Conservation (phyloP, 2,888 invertebrate species). For the Ceriagrion tenellum region DNA sequence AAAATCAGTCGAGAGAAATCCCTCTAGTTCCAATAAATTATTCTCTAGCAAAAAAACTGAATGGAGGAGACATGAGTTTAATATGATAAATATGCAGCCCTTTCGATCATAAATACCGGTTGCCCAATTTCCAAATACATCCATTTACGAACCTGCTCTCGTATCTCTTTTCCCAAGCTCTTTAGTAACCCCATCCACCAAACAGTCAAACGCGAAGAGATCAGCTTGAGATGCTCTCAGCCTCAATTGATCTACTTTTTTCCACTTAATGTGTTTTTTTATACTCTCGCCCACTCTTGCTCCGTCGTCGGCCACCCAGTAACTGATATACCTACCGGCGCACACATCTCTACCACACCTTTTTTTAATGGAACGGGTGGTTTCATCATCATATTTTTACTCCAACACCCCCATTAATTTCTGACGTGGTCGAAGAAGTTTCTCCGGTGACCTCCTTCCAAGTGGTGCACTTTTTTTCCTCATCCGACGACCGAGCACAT, state of each 20-base stretch:
- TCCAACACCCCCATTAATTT: not conserved
- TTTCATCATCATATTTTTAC: conserved; percentile 36
- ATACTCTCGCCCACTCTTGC: not conserved
- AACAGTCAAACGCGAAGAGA: not conserved
- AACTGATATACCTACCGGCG: not conserved
- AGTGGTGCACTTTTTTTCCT: conserved; percentile 23
- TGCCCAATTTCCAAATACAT: not conserved
- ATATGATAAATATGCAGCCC: too few species aligned
- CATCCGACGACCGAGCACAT: not conserved
- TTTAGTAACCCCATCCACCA: not conserved
- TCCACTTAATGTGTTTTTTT: not conserved
- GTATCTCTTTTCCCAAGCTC: not conserved
- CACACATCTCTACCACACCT: not conserved
- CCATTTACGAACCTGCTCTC: not conserved
- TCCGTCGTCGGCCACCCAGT: not conserved
- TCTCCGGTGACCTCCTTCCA: not conserved
- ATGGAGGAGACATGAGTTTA: too few species aligned
- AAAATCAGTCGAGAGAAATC: too few species aligned
- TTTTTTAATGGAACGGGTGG: conserved; percentile 5
- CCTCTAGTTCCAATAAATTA: too few species aligned
- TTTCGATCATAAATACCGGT: not conserved
- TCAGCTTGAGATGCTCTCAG: not conserved
- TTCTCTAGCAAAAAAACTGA: too few species aligned
- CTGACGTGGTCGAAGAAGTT: not conserved
- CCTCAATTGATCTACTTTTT: conserved; percentile 15